Percentiles rank a stretch among this genome's conserved stretches.
phyloP scores from a whole-genome alignment of 1,140 invertebrate species.

The Panagrolaimus sp. region DNA sequence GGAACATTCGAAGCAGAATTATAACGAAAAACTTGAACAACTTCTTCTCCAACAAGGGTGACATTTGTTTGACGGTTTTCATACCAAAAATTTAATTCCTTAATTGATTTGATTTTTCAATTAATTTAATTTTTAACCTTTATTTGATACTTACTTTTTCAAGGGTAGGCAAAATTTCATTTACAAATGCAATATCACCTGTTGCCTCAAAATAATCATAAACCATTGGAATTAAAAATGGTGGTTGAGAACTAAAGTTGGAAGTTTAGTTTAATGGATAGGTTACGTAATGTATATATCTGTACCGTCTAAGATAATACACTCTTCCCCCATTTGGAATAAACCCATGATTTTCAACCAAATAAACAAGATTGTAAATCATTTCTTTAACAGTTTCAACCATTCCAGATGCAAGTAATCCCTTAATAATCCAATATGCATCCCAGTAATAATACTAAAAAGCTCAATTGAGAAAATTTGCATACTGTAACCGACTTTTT shows the following conservation, averaged over 20 bases:
- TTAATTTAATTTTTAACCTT: constrained; percentile 62
- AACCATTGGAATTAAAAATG: constrained; percentile 76
- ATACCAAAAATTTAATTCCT: constrained; percentile 62
- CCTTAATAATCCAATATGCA: constrained; percentile 83
- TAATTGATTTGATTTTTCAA: not conserved
- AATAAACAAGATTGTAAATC: constrained; percentile 62
- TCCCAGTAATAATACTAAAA: constrained; percentile 79
- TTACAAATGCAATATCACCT: constrained; percentile 69
- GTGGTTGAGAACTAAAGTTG: constrained; percentile 72
- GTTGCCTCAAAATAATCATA: constrained; percentile 72
- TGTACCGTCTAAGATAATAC: constrained; percentile 70
- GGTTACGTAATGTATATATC: no score
- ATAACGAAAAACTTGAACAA: constrained; percentile 52
- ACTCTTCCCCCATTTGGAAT: constrained; percentile 82
- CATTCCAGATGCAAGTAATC: constrained; percentile 74
- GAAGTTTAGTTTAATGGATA: no score
- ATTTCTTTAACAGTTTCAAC: constrained; percentile 72
- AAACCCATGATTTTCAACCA: constrained; percentile 65
- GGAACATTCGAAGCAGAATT: constrained; percentile 62
- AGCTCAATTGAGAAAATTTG: no score
- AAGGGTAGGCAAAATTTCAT: constrained; percentile 39
- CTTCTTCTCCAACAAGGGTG: constrained; percentile 63
- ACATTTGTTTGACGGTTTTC: constrained; percentile 62
- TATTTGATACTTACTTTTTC: constrained; percentile 66
- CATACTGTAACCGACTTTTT: constrained; percentile 72